A percentile compares a stretch with the other conserved stretches of the same genome.
These are phyloP conservation scores for Pachypeltis micranthus DNA, from an alignment of 1,140 invertebrate species.

Conservation along the genomic window DNA sequence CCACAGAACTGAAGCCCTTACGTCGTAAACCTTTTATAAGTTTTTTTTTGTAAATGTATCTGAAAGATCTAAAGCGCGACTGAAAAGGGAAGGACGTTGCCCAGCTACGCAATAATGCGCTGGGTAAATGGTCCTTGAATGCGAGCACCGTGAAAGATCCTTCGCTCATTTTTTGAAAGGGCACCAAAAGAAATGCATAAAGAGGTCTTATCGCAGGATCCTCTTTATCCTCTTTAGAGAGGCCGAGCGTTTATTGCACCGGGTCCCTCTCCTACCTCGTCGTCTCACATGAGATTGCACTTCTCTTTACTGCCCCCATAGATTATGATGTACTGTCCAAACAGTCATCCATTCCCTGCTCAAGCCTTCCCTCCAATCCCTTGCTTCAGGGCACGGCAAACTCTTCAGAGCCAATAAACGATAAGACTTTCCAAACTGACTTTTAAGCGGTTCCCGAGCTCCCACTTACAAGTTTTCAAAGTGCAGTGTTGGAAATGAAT, in stretches of 20 bases:
- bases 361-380: not conserved
- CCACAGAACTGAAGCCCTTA: no score
- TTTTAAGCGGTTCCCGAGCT: no score
- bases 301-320: not conserved
- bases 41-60: slow-evolving; percentile 6
- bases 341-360: not conserved
- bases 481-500: not conserved
- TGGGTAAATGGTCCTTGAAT: not conserved
- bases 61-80: not conserved
- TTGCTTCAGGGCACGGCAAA: not conserved
- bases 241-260: slow-evolving; percentile 5
- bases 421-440: not conserved
- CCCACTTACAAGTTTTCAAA: no score
- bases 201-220: slow-evolving; percentile 4
- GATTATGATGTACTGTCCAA: not conserved
- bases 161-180: not conserved
- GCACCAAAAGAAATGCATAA: not conserved
- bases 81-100: not conserved
- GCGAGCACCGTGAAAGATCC: not conserved
- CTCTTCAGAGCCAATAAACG: not conserved
- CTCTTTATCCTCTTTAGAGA: not conserved
- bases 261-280: no score
- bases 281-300: not conserved
- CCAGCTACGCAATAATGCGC: not conserved
- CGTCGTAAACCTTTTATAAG: not conserved